Evolutionary conservation across 2,888 invertebrate genomes (phyloP).

Genomic region (Arrhopalites spinosus): DNA sequence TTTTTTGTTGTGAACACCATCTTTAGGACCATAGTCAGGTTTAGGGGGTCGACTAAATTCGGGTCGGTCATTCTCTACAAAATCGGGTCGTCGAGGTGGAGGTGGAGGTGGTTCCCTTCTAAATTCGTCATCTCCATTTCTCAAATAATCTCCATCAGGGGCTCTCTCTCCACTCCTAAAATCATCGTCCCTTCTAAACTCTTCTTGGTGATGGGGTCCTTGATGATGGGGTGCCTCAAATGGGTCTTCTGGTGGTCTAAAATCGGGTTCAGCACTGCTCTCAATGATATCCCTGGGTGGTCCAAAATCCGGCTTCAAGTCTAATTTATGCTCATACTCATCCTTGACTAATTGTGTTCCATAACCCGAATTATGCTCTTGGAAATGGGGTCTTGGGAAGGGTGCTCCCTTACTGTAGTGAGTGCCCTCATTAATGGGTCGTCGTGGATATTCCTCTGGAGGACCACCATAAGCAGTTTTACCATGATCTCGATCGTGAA

Average conservation of each 20-base stretch:
- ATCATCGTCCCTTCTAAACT: conserved; percentile 5
- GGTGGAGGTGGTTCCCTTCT: not conserved
- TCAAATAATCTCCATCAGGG: not conserved
- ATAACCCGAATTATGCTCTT: not conserved
- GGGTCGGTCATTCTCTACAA: not conserved
- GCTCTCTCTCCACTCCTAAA: not conserved
- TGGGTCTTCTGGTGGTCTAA: conserved; percentile 2
- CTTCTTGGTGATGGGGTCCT: not conserved
- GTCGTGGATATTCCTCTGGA: not conserved
- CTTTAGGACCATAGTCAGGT: conserved; percentile 23
- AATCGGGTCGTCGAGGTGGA: not conserved
- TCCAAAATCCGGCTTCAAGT: conserved; percentile 7
- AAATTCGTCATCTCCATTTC: not conserved
- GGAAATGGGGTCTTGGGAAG: conserved; percentile 12
- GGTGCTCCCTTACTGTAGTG: conserved; percentile 23
- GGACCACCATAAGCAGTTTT: conserved; percentile 27
- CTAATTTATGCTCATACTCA: not conserved
- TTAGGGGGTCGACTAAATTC: conserved; percentile 8
- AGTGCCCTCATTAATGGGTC: not conserved
- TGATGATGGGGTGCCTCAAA: conserved; percentile 2
- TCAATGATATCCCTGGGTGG: conserved; percentile 12
- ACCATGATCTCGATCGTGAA: not conserved
- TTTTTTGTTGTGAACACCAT: not conserved
- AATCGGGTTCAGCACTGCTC: not conserved
- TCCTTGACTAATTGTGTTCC: not conserved